Evolutionary conservation across 1,140 invertebrate genomes (phyloP).

Genomic region (Drosophila kanapiae): DNA sequence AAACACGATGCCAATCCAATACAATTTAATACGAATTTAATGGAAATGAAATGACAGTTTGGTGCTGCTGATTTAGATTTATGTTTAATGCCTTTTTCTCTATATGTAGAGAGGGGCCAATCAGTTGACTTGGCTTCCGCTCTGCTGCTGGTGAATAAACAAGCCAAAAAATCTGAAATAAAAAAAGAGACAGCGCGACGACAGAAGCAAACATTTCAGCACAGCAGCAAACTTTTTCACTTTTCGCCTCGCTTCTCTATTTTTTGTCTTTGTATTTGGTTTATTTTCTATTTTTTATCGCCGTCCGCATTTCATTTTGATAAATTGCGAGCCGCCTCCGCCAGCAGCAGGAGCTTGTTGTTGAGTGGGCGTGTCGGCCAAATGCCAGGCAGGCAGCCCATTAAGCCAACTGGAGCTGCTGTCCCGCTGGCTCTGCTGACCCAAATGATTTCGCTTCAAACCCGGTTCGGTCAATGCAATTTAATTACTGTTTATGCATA

Average conservation of each 20-base stretch:
- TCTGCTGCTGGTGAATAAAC: slow-evolving; percentile 41
- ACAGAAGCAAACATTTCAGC: slow-evolving; percentile 67
- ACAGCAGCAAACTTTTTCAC: slow-evolving; percentile 74
- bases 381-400: slow-evolving; percentile 28
- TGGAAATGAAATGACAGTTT: slow-evolving; percentile 5
- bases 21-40: slow-evolving; percentile 4
- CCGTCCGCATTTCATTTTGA: slow-evolving; percentile 72
- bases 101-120: slow-evolving; percentile 45
- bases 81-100: not conserved
- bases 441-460: slow-evolving; percentile 41
- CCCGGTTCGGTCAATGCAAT: slow-evolving; percentile 28
- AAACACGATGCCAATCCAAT: not conserved
- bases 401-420: slow-evolving; percentile 33
- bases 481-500: slow-evolving; percentile 74
- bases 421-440: slow-evolving; percentile 13
- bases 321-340: slow-evolving; percentile 55
- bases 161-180: slow-evolving; percentile 44
- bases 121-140: slow-evolving; percentile 64
- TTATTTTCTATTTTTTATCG: slow-evolving; percentile 41
- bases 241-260: slow-evolving; percentile 47
- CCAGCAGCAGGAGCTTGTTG: slow-evolving; percentile 7
- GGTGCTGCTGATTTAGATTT: slow-evolving; percentile 12
- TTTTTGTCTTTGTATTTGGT: slow-evolving; percentile 27
- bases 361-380: slow-evolving; percentile 50
- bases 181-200: slow-evolving; percentile 42